These are phyloP conservation scores for Pachypanchax playfairii DNA, from an alignment of 2,113 vertebrate genomes.

Conservation along the genomic window DNA sequence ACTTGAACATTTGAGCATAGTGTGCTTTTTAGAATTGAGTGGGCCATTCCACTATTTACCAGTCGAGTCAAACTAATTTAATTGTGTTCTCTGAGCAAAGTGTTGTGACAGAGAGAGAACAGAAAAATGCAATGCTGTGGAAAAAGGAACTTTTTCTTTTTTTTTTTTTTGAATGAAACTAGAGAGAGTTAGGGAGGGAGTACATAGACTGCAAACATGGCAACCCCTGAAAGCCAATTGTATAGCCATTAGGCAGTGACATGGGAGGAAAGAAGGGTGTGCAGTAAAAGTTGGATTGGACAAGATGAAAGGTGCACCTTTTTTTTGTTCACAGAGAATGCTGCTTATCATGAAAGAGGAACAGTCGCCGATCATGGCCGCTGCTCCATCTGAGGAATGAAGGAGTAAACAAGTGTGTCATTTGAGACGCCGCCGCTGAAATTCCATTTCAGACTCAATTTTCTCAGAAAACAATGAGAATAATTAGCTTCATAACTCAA, in stretches of 20 bases:
- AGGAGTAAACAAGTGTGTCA: constrained; percentile 48
- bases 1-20: constrained; percentile 16
- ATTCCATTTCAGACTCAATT: constrained; percentile 57
- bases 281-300: constrained; percentile 57
- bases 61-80: constrained; percentile 64
- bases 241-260: constrained; percentile 64
- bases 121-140: constrained; percentile 20
- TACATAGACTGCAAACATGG: constrained; percentile 39
- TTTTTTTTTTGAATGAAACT: constrained; percentile 8
- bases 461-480: constrained; percentile 46
- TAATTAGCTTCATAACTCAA: constrained; percentile 52
- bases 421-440: constrained; percentile 27
- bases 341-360: constrained; percentile 48
- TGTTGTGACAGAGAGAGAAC: constrained; percentile 47
- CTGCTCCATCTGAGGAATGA: constrained; percentile 24
- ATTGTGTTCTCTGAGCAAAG: constrained; percentile 58
- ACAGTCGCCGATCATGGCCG: constrained; percentile 10
- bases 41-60: constrained; percentile 51
- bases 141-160: too few species aligned
- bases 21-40: constrained; percentile 41
- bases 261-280: constrained; percentile 31
- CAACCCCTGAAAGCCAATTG: constrained; percentile 71
- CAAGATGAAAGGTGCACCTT: constrained; percentile 69
- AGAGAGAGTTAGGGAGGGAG: neutral
- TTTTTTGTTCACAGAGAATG: constrained; percentile 73